These are phyloP conservation scores for Synergus laeviventris DNA, from an alignment of 2,888 invertebrate species.

Conservation along the genomic window DNA sequence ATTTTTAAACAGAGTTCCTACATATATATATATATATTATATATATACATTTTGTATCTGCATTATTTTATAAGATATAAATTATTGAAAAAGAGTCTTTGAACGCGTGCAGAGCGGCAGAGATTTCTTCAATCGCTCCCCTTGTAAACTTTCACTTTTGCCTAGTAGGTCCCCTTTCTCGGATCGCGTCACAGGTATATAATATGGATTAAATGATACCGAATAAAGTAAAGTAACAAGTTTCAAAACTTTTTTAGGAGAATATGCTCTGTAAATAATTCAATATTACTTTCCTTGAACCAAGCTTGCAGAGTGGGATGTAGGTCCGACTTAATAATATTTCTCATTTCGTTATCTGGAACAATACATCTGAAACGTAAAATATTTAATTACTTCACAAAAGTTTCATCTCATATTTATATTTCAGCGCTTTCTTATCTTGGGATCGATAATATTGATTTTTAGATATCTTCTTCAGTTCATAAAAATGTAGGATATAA, in stretches of 20 bases:
- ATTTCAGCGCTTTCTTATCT: not conserved
- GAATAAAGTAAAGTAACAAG: not conserved
- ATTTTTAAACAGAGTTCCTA: too few species aligned
- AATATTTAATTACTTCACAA: conserved; percentile 2
- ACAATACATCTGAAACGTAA: conserved; percentile 64
- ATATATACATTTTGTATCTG: too few species aligned
- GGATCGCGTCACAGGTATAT: too few species aligned
- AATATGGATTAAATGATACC: too few species aligned
- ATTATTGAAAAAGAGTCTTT: too few species aligned
- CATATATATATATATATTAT: too few species aligned
- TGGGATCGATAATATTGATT: not conserved
- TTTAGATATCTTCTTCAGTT: not conserved
- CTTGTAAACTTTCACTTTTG: too few species aligned
- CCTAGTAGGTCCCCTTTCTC: too few species aligned
- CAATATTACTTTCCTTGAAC: conserved; percentile 64
- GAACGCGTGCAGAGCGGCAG: too few species aligned
- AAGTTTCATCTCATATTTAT: not conserved
- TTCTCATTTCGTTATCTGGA: conserved; percentile 61
- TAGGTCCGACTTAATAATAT: conserved; percentile 55
- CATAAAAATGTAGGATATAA: not conserved
- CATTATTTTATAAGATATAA: too few species aligned
- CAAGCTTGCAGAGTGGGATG: conserved; percentile 69
- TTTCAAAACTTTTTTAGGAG: conserved; percentile 54
- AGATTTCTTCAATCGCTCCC: too few species aligned
- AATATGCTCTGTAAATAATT: conserved; percentile 62